phyloP scores from a whole-genome alignment of 1,140 invertebrate genomes.

The Listronotus bonariensis region DNA sequence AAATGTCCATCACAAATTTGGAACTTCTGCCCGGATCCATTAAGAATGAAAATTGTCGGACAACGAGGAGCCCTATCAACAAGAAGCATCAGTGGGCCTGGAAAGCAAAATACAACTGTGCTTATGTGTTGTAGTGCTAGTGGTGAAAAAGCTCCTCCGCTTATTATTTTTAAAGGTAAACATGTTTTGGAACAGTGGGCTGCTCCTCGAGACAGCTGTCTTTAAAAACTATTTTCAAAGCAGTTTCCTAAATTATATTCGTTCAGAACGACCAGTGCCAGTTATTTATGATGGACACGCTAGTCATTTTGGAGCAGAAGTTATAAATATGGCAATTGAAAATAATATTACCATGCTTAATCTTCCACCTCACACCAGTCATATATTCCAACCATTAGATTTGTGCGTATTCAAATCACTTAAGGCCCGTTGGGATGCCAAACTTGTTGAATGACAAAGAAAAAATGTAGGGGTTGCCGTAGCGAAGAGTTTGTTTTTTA shows the following conservation, averaged over 20 bases:
- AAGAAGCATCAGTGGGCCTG: constrained; percentile 45
- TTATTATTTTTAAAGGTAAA: constrained; percentile 50
- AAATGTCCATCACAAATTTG: constrained; percentile 46
- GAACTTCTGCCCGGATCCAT: constrained; percentile 48
- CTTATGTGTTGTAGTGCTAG: constrained; percentile 47
- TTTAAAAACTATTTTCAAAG: too few relatives aligned
- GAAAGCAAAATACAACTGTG: constrained; percentile 52
- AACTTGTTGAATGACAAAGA: constrained; percentile 3
- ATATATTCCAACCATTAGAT: too few relatives aligned
- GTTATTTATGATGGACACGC: too few relatives aligned
- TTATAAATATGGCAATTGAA: too few relatives aligned
- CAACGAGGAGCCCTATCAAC: constrained; percentile 41
- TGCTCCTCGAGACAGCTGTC: too few relatives aligned
- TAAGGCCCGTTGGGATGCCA: not conserved
- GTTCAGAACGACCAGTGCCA: too few relatives aligned
- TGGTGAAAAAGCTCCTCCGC: constrained; percentile 46
- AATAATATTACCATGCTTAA: too few relatives aligned
- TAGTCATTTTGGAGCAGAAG: too few relatives aligned
- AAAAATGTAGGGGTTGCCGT: not conserved
- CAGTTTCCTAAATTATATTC: too few relatives aligned
- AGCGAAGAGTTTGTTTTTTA: not conserved
- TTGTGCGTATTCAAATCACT: not conserved
- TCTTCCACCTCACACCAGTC: too few relatives aligned
- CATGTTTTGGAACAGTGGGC: constrained; percentile 36
- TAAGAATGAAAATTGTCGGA: constrained; percentile 51